phyloP scores from a whole-genome alignment of 1,140 invertebrate species.

The Physella acuta region DNA sequence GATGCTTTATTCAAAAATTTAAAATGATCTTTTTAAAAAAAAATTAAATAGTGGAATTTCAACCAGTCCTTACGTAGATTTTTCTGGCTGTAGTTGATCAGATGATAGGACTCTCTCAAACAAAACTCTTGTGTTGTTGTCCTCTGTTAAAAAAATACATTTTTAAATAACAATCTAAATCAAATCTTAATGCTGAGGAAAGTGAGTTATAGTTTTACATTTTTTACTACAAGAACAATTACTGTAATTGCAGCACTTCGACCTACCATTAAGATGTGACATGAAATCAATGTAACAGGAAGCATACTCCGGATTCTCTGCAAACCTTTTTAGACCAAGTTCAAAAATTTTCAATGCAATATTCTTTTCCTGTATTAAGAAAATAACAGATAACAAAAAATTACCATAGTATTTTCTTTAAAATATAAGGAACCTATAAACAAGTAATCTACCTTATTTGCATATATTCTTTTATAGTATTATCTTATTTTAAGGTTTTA shows the following conservation, averaged over 20 bases:
- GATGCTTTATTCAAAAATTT: neutral
- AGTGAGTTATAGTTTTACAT: neutral
- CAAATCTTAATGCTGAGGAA: neutral
- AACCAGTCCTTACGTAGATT: constrained; percentile 76
- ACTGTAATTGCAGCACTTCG: neutral
- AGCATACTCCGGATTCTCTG: constrained; percentile 90
- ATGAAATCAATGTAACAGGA: constrained; percentile 95
- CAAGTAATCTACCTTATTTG: too few species aligned
- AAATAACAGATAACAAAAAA: too few species aligned
- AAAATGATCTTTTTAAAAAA: neutral
- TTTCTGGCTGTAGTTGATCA: constrained; percentile 85
- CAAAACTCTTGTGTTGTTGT: constrained; percentile 96
- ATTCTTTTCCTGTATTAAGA: constrained; percentile 78
- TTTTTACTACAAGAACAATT: neutral
- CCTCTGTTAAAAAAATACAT: constrained; percentile 71
- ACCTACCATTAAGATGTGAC: constrained; percentile 91
- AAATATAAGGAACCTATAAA: too few species aligned
- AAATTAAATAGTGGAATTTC: too few species aligned
- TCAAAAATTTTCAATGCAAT: constrained; percentile 98
- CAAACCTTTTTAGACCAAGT: constrained; percentile 94
- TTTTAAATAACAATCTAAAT: neutral
- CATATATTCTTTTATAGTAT: too few species aligned
- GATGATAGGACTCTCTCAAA: constrained; percentile 96
- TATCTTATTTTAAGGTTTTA: too few species aligned
- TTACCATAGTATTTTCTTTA: too few species aligned